A percentile compares a stretch with the other conserved stretches of the same genome.
Conservation (phyloP, 53 echinoderm and acorn worm genomes). For the Hippasteria phrygiana region DNA sequence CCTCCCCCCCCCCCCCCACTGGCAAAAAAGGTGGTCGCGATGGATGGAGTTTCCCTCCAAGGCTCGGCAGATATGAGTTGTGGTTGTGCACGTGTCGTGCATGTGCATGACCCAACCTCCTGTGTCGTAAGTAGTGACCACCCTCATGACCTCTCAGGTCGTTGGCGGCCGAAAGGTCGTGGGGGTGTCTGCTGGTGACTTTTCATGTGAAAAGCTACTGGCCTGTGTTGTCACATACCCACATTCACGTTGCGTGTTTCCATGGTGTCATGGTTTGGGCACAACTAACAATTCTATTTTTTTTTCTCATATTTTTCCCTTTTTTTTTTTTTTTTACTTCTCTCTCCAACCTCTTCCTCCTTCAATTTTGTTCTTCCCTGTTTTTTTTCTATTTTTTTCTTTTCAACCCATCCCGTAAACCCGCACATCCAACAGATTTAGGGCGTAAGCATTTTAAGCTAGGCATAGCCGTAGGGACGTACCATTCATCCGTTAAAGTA, state of each 20-base stretch:
- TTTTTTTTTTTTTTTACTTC: not conserved
- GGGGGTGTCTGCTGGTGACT: slow-evolving; percentile 18
- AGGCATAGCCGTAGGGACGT: slow-evolving; percentile 58
- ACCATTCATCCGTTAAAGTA: not conserved
- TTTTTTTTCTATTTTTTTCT: not conserved
- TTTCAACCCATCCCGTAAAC: slow-evolving; percentile 16
- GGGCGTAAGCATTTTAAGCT: slow-evolving; percentile 12
- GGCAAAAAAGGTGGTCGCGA: slow-evolving; percentile 27
- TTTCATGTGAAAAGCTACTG: slow-evolving; percentile 1
- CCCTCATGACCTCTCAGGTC: slow-evolving; percentile 15
- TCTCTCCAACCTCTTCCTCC: not conserved
- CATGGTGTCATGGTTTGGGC: slow-evolving; percentile 56
- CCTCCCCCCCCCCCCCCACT: not conserved
- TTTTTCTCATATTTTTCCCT: not conserved
- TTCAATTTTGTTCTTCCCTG: slow-evolving; percentile 12
- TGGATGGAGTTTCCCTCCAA: not conserved
- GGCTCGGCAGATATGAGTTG: not conserved
- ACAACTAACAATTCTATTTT: slow-evolving; percentile 51
- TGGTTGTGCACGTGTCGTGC: not conserved
- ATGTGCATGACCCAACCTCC: not conserved
- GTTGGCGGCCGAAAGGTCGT: slow-evolving; percentile 3
- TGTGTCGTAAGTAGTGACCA: slow-evolving; percentile 55
- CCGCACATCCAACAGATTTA: slow-evolving; percentile 29
- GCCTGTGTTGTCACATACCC: slow-evolving; percentile 26
- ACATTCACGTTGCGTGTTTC: slow-evolving; percentile 43